Base-by-base conservation (phyloP, 92 coral and sea anemone species). In the Actinernus sp. region DNA sequence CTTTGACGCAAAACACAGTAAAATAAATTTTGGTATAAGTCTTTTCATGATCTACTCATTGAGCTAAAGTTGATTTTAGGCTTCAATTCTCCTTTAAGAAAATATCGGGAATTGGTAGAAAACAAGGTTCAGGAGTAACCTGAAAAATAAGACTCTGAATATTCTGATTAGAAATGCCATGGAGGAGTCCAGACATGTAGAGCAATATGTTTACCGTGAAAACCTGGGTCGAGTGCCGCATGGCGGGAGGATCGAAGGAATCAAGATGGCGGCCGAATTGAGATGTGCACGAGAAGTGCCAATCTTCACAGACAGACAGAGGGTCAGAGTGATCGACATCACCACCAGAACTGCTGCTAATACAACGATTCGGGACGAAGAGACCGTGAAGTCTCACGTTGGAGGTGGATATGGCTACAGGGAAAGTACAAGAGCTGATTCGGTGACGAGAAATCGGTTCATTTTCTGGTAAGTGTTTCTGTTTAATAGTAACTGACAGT, bases 401-500 rank as follows among this genome's bases (percentile, higher is more conserved):
- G 99, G 92, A 2, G 99, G 99, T 4, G 99, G 99, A 38, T 95
- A 71, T 70, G 84, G 90, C 5, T 95, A 91, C 38, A 84, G 61
- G 49, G 95, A 67, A 17, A 62, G 88, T 30, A 69, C 84, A 20
- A 81, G 54, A 49, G 50, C 83, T 14, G 88, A 87, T 24, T 76
- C 95, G 1, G 76, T 85, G 31, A 85, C 92, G 4, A 64, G 88
- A 26, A 95, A 95, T 63, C 88, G 99, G n/a, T 95, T 87, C 38
- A 95, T 95, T 19, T 72, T 81, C 74, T 95, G 99, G 99, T 95
- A 49, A 44, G 88, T 69, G 22, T n/a, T 0, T 2, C n/a, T n/a
- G n/a, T n/a, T n/a, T n/a, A n/a, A n/a, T n/a, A n/a, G 13, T 10
- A 3, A 1, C 20, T n/a, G 47, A 58, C 49, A 32, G 45, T 59